Conservation (phyloP, 2,888 invertebrate species). For the Polymixis lichenea region DNA sequence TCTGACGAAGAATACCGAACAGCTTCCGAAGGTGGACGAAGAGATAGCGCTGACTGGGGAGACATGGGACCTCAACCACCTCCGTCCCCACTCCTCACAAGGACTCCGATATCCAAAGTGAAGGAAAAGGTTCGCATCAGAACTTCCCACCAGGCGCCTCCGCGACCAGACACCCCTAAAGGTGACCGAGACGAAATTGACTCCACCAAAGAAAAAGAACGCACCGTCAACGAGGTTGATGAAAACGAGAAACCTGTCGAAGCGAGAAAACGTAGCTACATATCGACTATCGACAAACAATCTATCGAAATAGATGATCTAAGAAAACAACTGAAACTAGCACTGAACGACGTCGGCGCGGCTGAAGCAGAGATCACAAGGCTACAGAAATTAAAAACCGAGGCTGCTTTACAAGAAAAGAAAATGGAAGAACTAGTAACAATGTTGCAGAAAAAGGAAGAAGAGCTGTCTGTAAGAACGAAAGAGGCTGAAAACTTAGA, state of each 20-base stretch:
- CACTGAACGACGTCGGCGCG: slow-evolving; percentile 91
- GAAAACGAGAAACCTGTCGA: slow-evolving; percentile 88
- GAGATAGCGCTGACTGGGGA: slow-evolving; percentile 96
- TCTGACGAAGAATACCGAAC: slow-evolving; percentile 97
- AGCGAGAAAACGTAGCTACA: slow-evolving; percentile 88
- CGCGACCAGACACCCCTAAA: slow-evolving; percentile 89
- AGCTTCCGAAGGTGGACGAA: slow-evolving; percentile 95
- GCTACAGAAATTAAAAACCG: slow-evolving; percentile 92
- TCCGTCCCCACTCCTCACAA: slow-evolving; percentile 91
- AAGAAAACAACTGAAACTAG: slow-evolving; percentile 92
- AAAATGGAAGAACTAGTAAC: slow-evolving; percentile 94
- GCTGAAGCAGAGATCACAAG: slow-evolving; percentile 94
- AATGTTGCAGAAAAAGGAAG: slow-evolving; percentile 94
- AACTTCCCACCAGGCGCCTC: slow-evolving; percentile 90
- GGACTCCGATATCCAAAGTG: slow-evolving; percentile 89
- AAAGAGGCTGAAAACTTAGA: slow-evolving; percentile 93
- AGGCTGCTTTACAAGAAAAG: slow-evolving; percentile 93
- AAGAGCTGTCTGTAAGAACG: slow-evolving; percentile 93
- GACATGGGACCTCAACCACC: slow-evolving; percentile 90
- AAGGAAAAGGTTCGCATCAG: slow-evolving; percentile 89
- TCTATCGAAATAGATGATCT: slow-evolving; percentile 93
- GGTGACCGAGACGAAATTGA: slow-evolving; percentile 89
- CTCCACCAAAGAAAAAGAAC: slow-evolving; percentile 87
- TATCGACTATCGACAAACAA: slow-evolving; percentile 91
- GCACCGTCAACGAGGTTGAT: slow-evolving; percentile 79